Conservation (phyloP, 2,888 invertebrate species). For the Artemia sinica region DNA sequence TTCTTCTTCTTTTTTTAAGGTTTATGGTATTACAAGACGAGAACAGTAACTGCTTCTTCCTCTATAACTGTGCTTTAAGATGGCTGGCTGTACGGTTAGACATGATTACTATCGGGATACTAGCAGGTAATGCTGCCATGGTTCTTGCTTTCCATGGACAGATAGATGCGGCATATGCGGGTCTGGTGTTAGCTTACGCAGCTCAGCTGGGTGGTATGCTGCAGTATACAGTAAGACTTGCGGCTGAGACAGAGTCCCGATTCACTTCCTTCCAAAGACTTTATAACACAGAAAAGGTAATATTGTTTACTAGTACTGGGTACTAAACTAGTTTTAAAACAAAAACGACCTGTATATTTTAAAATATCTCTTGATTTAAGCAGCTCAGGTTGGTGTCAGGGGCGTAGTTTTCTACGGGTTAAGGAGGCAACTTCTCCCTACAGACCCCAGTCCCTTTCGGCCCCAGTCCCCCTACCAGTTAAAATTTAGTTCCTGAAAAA, state of each 20-base stretch:
- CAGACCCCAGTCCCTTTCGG: too few species aligned
- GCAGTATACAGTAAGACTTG: constrained; percentile 37
- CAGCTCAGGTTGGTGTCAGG: too few species aligned
- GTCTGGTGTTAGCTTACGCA: constrained; percentile 43
- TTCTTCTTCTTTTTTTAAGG: constrained; percentile 29
- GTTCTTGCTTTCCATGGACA: constrained; percentile 35
- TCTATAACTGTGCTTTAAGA: constrained; percentile 37
- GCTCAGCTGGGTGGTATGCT: constrained; percentile 42
- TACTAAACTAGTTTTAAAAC: background rate
- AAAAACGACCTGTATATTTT: background rate
- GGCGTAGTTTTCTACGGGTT: too few species aligned
- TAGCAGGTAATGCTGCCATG: constrained; percentile 35
- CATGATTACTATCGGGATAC: constrained; percentile 29
- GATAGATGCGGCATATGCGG: constrained; percentile 40
- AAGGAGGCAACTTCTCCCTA: too few species aligned
- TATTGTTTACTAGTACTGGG: background rate
- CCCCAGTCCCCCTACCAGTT: too few species aligned
- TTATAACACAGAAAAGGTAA: constrained; percentile 27
- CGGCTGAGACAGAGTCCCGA: constrained; percentile 36
- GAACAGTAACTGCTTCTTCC: constrained; percentile 35
- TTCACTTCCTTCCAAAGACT: constrained; percentile 38
- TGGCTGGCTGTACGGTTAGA: constrained; percentile 38
- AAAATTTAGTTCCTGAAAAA: too few species aligned
- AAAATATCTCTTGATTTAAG: background rate
- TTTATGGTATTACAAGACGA: constrained; percentile 36